Percentiles rank a stretch among this genome's conserved stretches.
phyloP scores from a whole-genome alignment of 2,797 vertebrate genomes.

The Falco rusticolus region DNA sequence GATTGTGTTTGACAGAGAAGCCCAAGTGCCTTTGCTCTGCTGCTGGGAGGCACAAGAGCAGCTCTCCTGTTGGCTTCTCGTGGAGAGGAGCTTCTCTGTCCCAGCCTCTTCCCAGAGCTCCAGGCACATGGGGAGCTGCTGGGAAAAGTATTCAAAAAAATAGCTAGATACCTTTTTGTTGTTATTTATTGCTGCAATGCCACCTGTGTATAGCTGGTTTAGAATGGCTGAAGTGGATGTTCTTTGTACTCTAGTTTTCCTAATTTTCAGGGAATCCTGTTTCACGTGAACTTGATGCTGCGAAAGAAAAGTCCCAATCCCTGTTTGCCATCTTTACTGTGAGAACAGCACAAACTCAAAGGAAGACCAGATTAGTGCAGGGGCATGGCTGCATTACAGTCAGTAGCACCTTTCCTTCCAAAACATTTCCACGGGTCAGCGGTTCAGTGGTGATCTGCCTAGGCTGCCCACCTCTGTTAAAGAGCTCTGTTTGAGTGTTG shows the following conservation, averaged over 20 bases:
- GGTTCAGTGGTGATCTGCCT: background rate
- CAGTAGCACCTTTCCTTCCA: background rate
- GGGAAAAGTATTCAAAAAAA: background rate
- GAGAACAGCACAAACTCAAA: background rate
- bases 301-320: background rate
- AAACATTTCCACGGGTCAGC: background rate
- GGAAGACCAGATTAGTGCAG: background rate
- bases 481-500: background rate
- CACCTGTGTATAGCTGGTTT: background rate
- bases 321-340: background rate
- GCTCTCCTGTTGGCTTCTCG: background rate
- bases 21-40: background rate
- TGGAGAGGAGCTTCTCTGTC: background rate
- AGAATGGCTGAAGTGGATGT: background rate
- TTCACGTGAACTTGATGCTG: background rate
- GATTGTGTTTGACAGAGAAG: background rate
- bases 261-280: background rate
- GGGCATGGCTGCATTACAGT: background rate
- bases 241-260: background rate
- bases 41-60: background rate
- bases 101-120: fast-evolving
- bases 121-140: background rate
- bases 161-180: background rate
- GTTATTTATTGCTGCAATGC: background rate
- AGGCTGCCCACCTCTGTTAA: background rate